These are phyloP conservation scores for Perizoma flavofasciatum DNA, from an alignment of 2,888 invertebrate genomes.

Conservation along the genomic window DNA sequence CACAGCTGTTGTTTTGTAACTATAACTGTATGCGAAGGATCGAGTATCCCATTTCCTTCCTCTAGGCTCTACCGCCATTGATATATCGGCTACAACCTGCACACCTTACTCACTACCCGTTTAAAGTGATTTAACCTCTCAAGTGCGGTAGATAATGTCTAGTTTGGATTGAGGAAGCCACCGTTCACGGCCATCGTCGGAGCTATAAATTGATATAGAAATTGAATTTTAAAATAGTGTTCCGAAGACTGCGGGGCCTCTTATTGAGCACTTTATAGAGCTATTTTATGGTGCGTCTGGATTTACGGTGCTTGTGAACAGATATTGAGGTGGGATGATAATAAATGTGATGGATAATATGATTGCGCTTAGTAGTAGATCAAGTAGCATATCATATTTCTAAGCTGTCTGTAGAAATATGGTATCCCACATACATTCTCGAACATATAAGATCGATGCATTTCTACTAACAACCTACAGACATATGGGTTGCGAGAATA, in stretches of 20 bases:
- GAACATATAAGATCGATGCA: too few relatives aligned
- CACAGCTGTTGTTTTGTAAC: conserved; percentile 18
- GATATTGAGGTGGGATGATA: conserved; percentile 5
- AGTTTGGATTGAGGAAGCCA: conserved; percentile 13
- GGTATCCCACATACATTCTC: too few relatives aligned
- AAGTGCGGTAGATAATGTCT: conserved; percentile 18
- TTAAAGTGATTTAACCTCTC: conserved; percentile 19
- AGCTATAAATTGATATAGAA: conserved; percentile 36
- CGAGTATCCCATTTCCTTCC: conserved; percentile 33
- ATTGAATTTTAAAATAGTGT: conserved; percentile 37
- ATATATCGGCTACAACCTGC: conserved; percentile 26
- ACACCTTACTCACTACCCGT: conserved; percentile 15
- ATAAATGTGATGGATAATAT: conserved; percentile 7
- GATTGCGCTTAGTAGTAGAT: neutral
- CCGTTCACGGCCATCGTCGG: conserved; percentile 17
- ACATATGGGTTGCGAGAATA: too few relatives aligned
- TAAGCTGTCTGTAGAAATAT: too few relatives aligned
- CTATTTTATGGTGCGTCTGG: conserved; percentile 21
- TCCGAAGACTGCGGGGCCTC: conserved; percentile 19
- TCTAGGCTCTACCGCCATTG: conserved; percentile 26
- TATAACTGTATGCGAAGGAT: conserved; percentile 21
- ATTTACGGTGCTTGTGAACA: conserved; percentile 19
- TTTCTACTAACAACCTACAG: too few relatives aligned
- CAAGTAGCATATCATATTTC: too few relatives aligned
- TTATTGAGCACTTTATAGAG: conserved; percentile 27